Conservation (phyloP, 1,140 invertebrate species). For the Geopemphigus sp. region DNA sequence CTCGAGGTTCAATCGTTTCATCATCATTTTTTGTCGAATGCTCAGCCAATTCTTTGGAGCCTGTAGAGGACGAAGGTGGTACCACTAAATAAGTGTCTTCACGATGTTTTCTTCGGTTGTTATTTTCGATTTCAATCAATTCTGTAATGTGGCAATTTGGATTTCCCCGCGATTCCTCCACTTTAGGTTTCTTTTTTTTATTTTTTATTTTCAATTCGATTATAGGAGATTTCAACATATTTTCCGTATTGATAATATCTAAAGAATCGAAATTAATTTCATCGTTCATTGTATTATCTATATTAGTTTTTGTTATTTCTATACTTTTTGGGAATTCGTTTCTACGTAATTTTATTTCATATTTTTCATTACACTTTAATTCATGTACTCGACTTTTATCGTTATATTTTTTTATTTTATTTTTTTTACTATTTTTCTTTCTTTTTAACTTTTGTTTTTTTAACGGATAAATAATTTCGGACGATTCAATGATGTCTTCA, state of each 20-base stretch:
- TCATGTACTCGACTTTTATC: neutral
- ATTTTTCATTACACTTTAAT: neutral
- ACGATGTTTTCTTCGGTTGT: neutral
- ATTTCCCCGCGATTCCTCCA: neutral
- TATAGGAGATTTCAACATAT: neutral
- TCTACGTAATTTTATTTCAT: neutral
- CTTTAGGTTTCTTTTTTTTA: neutral
- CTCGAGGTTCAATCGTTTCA: neutral
- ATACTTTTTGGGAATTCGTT: neutral
- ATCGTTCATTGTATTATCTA: neutral
- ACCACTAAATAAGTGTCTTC: neutral
- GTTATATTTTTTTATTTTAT: neutral
- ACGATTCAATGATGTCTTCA: conserved; percentile 22
- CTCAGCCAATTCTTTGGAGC: neutral
- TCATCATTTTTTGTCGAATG: neutral
- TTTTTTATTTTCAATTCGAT: neutral
- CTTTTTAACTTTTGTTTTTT: neutral
- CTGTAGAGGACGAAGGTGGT: neutral
- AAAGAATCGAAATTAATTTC: conserved; percentile 3
- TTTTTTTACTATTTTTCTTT: neutral
- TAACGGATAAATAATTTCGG: neutral
- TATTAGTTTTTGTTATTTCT: neutral
- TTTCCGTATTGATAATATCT: conserved; percentile 10
- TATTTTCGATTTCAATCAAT: neutral
- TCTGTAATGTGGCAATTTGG: neutral